Evolutionary conservation across 2,888 invertebrate genomes (phyloP), one percentile per base, ranked within the genome.

Genomic region (Drosophila subsilvestris): DNA sequence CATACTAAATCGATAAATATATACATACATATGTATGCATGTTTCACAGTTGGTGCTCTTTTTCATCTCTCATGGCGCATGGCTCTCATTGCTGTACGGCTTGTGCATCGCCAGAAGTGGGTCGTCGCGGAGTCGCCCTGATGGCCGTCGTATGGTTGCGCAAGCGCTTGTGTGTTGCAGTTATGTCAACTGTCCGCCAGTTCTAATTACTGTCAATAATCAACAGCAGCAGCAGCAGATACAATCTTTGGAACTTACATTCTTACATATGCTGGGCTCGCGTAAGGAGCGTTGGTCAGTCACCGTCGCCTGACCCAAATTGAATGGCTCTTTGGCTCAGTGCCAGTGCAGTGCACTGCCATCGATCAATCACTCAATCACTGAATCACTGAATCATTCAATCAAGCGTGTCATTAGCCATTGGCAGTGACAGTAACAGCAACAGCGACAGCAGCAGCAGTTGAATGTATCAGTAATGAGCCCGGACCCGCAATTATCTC

Each of bases 161-260:
- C 65, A 63, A 63, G 42, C 44, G 43, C 10, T 43, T 29, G 25
- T 44, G 22, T 17, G 25, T 44, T 45, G 25, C 45, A 37, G 65
- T 63, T 63, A 53, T 63, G 63, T 63, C 63, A 63, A 47, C 63
- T 32, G 37, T 56, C 37, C 65, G 63, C 51, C 65, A 53, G 65
- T 65, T 65, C 65, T 65, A 65, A 65, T 65, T 27, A 50, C 57
- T 32, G 18, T 32, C 57, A 17, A 27, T 58, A 37, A 37, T 5
- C 37, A 14, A 14, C 6, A 5, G 9, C 29, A 29, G 10, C 0
- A 29, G 32, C 32, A 12, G 29, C 10, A 32, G 14, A 14, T 37
- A n/a, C n/a, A 37, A 37, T 37, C 37, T 37, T 37, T 32, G 32
- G 6, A 37, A n/a, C n/a, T n/a, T 22, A 22, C 22, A 22, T 1